These are phyloP conservation scores for Cheumatopsyche charites DNA, from an alignment of 1,140 invertebrate genomes.

Conservation along the genomic window DNA sequence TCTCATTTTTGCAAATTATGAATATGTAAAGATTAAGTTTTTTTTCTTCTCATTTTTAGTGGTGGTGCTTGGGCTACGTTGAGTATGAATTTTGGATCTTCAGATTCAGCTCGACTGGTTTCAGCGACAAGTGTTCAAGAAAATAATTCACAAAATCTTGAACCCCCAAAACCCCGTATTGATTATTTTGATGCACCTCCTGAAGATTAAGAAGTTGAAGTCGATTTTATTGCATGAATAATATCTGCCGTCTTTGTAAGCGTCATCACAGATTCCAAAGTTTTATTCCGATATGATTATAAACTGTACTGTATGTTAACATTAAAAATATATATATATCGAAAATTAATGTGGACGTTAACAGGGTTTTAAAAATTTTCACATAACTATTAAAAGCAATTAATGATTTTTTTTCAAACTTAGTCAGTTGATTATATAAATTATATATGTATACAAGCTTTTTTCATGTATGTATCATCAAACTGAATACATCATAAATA, in stretches of 20 bases:
- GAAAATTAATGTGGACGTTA: background rate
- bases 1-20: background rate
- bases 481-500: too few species aligned
- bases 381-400: background rate
- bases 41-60: background rate
- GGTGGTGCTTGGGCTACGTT: conserved; percentile 43
- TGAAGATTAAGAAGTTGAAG: conserved; percentile 4
- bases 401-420: too few species aligned
- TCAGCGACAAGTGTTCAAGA: background rate
- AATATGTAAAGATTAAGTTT: background rate
- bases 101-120: background rate
- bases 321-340: background rate
- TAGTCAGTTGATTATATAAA: too few species aligned
- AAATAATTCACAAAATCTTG: background rate
- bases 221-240: too few species aligned
- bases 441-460: too few species aligned
- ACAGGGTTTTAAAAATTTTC: conserved; percentile 1
- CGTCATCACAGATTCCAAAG: too few species aligned
- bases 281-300: too few species aligned
- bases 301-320: too few species aligned
- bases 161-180: conserved; percentile 38
- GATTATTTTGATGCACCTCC: conserved; percentile 46
- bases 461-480: too few species aligned
- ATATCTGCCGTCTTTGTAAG: too few species aligned
- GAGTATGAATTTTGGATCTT: conserved; percentile 18